Evolutionary conservation across 2,113 vertebrate genomes (phyloP).

Genomic region (Melanerpes formicivorus): DNA sequence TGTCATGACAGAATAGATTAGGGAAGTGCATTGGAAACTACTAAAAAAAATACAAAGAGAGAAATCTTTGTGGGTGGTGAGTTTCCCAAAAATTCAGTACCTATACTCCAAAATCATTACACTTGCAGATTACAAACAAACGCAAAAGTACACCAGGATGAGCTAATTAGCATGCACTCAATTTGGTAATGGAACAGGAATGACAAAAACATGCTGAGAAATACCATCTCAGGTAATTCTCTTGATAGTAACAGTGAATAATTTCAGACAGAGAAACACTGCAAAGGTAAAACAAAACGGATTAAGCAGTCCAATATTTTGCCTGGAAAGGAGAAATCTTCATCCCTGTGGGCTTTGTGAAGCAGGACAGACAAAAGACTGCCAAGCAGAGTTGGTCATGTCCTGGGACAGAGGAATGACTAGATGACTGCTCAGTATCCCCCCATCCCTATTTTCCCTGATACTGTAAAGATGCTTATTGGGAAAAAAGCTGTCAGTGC

Average conservation of each 20-base stretch:
- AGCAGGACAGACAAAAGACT: background rate
- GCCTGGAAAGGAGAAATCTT: background rate
- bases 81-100: background rate
- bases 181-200: background rate
- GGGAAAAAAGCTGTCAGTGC: conserved; percentile 23
- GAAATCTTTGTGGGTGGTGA: background rate
- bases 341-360: background rate
- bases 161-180: background rate
- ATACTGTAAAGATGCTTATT: background rate
- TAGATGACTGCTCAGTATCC: background rate
- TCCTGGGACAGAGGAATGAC: background rate
- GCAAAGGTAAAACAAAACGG: background rate
- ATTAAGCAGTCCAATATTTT: background rate
- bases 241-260: background rate
- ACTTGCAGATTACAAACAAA: background rate
- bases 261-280: conserved; percentile 20
- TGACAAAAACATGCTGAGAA: background rate
- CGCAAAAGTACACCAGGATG: conserved; percentile 1
- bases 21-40: background rate
- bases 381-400: background rate
- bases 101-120: background rate
- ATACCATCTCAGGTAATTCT: background rate
- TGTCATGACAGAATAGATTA: background rate
- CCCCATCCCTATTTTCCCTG: background rate
- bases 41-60: background rate